Base-by-base conservation (phyloP, 2,888 invertebrate species). In the Tineola bisselliella region DNA sequence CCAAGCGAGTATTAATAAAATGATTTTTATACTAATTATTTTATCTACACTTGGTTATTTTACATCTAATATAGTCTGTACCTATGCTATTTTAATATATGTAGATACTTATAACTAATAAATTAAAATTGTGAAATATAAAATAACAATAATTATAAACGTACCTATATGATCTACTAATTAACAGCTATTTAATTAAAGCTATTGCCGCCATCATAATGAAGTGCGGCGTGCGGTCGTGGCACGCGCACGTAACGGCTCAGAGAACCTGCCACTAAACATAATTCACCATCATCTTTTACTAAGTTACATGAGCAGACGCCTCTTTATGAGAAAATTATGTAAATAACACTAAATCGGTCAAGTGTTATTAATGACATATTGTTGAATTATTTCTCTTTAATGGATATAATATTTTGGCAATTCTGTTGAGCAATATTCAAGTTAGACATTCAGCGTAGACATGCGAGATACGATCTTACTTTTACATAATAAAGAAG, bases 251-350 rank as follows among this genome's bases (percentile, higher is more conserved):
- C 38, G 10, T 38, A 38, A 38, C 38, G 3, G n/a, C n/a, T 48
- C 6, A 48, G 33, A 58, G 2, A 58, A 30, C 30, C 48, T 48
- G 48, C 48, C 48, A 48, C 12, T 38, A 48, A 48, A 48, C 48
- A 60, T 48, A 60, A 60, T 19, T 60, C 60, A 60, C 48, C 38
- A 44, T 44, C 30, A 44, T 11, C 52, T 60, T 60, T 44, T 44
- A 44, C 44, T 13, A 44, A 60, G 60, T 60, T 60, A 60, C 60
- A 48, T 48, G 59, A n/a, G 19, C 56, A 19, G 12, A 19, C 30
- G 8, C 30, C 10, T 44, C 52, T 48, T 60, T 44, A 60, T 60
- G 60, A 60, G 60, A 38, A 44, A 60, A 60, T 60, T 60, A 60
- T 60, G 60, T 60, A 60, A 60, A 60, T 60, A 44, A 8, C 1